Conservation (phyloP, 2,113 vertebrate species). For the Tyto alba region DNA sequence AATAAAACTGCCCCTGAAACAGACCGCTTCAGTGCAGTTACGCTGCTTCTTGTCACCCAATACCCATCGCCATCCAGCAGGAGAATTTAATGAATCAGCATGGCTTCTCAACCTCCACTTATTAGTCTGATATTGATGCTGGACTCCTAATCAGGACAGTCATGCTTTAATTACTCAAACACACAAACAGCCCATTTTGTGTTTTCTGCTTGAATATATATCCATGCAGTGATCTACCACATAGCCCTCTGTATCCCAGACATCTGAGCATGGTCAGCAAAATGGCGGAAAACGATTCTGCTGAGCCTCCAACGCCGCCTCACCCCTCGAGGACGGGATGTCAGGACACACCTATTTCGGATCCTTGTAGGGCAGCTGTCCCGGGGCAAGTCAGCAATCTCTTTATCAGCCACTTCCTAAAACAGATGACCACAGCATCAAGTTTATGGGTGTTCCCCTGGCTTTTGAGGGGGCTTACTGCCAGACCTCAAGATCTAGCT, state of each 20-base stretch:
- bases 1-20: not conserved
- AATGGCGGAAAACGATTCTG: conserved; percentile 90
- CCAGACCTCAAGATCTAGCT: not conserved
- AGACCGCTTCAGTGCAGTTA: not conserved
- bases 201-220: not conserved
- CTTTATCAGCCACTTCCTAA: conserved; percentile 87
- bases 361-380: conserved; percentile 93
- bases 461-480: not conserved
- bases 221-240: conserved; percentile 71
- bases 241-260: conserved; percentile 90
- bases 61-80: not conserved
- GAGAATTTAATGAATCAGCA: not conserved
- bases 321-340: conserved; percentile 88
- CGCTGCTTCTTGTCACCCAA: not conserved
- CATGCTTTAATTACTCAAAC: not conserved
- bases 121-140: not conserved
- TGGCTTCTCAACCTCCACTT: not conserved
- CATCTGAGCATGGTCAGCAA: conserved; percentile 91
- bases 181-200: not conserved
- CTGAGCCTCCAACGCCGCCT: conserved; percentile 90
- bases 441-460: not conserved
- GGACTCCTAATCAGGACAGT: not conserved
- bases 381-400: conserved; percentile 85
- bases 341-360: conserved; percentile 90
- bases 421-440: not conserved